Evolutionary conservation across 2,797 vertebrate genomes (phyloP).

Genomic region (Anguilla pacifica): DNA sequence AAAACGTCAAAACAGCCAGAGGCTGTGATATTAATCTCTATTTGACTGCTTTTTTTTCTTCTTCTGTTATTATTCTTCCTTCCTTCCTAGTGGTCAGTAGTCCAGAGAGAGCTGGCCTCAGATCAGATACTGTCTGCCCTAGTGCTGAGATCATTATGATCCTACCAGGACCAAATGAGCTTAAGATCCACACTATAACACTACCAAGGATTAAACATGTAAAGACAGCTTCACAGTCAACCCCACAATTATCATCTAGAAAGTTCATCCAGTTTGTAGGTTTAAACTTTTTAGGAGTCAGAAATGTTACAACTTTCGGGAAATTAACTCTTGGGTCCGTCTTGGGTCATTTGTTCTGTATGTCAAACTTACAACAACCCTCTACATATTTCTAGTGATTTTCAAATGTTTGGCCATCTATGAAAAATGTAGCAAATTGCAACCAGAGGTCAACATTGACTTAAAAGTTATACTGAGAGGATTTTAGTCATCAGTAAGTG

Average conservation of each 20-base stretch:
- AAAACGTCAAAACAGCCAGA: slow-evolving; percentile 7
- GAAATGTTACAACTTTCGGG: neutral
- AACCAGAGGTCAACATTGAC: no score
- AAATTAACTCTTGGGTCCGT: neutral
- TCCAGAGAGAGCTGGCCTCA: neutral
- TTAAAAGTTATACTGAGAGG: neutral
- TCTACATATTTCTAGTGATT: neutral
- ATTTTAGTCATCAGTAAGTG: neutral
- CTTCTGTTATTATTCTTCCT: no score
- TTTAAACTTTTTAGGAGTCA: neutral
- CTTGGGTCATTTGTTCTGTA: neutral
- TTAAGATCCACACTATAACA: neutral
- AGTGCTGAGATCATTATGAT: neutral
- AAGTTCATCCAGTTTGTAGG: neutral
- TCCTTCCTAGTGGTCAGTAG: neutral
- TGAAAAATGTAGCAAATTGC: no score
- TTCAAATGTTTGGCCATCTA: neutral
- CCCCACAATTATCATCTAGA: neutral
- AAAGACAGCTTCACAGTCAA: neutral
- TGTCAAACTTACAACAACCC: neutral
- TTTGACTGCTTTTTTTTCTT: neutral
- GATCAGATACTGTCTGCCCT: neutral
- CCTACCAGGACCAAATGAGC: neutral
- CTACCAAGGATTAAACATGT: neutral
- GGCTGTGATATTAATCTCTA: slow-evolving; percentile 21